phyloP scores from a whole-genome alignment of 2,113 vertebrate species.

The Chaetodon auriga region DNA sequence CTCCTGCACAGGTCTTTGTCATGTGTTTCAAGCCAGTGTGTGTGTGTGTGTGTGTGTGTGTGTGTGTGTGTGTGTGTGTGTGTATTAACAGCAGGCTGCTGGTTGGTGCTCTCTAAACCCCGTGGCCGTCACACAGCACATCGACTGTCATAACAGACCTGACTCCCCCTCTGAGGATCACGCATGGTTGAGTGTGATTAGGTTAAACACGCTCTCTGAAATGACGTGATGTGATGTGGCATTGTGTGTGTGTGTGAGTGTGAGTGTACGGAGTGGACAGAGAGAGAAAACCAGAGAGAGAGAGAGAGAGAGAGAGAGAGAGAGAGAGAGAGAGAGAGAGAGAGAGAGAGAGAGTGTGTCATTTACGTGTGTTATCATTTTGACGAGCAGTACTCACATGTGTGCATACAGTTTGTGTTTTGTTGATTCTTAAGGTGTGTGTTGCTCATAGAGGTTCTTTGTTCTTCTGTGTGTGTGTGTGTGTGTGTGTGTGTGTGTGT shows the following conservation, averaged over 20 bases:
- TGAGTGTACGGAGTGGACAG: constrained; percentile 18
- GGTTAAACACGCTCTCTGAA: constrained; percentile 73
- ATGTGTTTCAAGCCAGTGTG: constrained; percentile 22
- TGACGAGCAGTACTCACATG: constrained; percentile 14
- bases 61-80: constrained; percentile 21
- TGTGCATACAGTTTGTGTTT: constrained; percentile 18
- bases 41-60: constrained; percentile 36
- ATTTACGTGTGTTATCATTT: constrained; percentile 36
- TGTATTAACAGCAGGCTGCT: constrained; percentile 57
- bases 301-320: constrained; percentile 41
- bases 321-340: constrained; percentile 6
- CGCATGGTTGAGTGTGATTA: constrained; percentile 81
- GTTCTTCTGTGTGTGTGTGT: not conserved
- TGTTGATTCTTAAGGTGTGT: constrained; percentile 20
- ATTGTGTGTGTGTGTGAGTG: constrained; percentile 32
- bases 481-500: constrained; percentile 4
- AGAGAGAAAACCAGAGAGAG: constrained; percentile 6
- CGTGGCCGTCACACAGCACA: constrained; percentile 71
- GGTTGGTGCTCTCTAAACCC: constrained; percentile 68
- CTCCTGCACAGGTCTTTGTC: constrained; percentile 45
- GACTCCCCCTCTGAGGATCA: constrained; percentile 75
- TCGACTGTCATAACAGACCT: constrained; percentile 79
- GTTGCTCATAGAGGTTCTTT: not conserved
- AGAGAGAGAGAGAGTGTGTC: constrained; percentile 39
- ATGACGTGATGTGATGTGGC: constrained; percentile 77